A percentile compares a stretch with the other conserved stretches of the same genome.
phyloP scores from a whole-genome alignment of 2,113 vertebrate genomes.

The Fregetta grallaria region DNA sequence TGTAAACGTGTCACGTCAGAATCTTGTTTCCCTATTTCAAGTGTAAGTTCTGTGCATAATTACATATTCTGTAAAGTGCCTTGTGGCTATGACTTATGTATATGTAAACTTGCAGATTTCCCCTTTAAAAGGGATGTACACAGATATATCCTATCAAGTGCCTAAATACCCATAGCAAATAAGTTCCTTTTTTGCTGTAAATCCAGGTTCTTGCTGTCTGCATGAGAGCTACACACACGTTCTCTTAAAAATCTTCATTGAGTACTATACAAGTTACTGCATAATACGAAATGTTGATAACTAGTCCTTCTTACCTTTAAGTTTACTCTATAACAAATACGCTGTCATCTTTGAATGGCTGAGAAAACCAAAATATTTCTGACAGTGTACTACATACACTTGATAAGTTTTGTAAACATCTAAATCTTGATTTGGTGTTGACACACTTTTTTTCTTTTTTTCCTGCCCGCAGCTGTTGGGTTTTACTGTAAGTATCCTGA shows the following conservation, averaged over 20 bases:
- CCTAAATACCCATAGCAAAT: background rate
- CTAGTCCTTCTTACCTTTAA: background rate
- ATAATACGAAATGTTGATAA: background rate
- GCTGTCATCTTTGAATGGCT: background rate
- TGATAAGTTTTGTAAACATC: constrained; percentile 28
- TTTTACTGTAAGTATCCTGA: constrained; percentile 92
- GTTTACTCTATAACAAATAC: background rate
- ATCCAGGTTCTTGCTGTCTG: background rate
- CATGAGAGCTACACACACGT: background rate
- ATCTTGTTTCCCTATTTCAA: background rate
- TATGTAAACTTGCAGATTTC: background rate
- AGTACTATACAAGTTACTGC: background rate
- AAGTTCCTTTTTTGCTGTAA: background rate
- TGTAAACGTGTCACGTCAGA: background rate
- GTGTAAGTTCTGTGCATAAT: background rate
- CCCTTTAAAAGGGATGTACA: background rate
- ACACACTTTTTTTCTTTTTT: background rate
- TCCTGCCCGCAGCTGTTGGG: constrained; percentile 83
- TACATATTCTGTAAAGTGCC: background rate
- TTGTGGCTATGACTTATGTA: background rate
- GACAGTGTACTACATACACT: background rate
- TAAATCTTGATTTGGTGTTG: constrained; percentile 37
- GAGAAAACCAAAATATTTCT: background rate
- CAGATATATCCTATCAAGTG: background rate
- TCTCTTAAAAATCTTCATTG: background rate